Percentiles rank a stretch among this genome's conserved stretches.
Conservation (phyloP, 2,888 invertebrate genomes). For the Magallana nippona region DNA sequence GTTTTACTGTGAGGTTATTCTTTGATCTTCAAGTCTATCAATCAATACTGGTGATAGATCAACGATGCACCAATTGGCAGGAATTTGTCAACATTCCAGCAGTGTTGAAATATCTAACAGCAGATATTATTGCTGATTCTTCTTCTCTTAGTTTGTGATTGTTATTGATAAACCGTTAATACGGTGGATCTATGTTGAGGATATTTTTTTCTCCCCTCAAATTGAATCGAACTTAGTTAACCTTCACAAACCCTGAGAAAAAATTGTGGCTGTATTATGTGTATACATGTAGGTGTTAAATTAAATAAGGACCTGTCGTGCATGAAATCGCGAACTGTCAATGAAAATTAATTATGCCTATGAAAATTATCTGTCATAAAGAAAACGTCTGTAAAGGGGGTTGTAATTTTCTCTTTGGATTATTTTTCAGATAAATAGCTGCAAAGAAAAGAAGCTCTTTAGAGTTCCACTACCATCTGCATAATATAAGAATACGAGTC, state of each 20-base stretch:
- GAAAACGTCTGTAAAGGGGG: not conserved
- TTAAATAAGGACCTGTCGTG: not conserved
- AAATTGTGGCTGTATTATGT: not conserved
- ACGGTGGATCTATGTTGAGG: not conserved
- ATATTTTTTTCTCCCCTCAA: not conserved
- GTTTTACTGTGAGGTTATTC: not conserved
- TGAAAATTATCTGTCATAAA: constrained; percentile 13
- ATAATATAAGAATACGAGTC: constrained; percentile 5
- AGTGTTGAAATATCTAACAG: not conserved
- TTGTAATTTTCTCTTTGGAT: constrained; percentile 5
- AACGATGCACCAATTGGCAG: constrained; percentile 2
- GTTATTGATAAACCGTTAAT: not conserved
- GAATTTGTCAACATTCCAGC: constrained; percentile 28
- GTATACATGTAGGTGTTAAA: not conserved
- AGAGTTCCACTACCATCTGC: constrained; percentile 7
- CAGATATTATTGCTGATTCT: not conserved
- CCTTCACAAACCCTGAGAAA: not conserved
- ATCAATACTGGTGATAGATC: constrained; percentile 19
- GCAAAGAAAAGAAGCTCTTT: not conserved
- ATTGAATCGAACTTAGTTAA: not conserved
- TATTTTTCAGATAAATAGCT: constrained; percentile 22
- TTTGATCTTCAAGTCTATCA: constrained; percentile 20
- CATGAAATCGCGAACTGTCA: not conserved
- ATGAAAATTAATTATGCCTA: not conserved
- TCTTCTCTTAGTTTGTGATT: not conserved